phyloP scores from a whole-genome alignment of 2,888 invertebrate genomes.

The Coleophora deauratella region DNA sequence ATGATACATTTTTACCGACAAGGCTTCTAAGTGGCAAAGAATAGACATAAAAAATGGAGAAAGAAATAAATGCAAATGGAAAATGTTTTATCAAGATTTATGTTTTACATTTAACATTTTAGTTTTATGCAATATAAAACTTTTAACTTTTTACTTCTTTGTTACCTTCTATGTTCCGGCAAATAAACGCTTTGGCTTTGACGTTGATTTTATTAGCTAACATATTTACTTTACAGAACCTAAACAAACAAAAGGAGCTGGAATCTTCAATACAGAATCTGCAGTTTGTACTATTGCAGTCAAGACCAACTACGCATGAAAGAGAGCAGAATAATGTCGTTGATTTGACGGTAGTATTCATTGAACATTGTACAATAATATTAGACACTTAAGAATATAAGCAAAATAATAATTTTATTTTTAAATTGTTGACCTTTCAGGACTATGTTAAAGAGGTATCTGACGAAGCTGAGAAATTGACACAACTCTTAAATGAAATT shows the following conservation, averaged over 20 bases:
- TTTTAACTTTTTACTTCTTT: too few relatives aligned
- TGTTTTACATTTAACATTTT: too few relatives aligned
- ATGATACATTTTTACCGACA: slow-evolving; percentile 24
- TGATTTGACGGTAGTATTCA: slow-evolving; percentile 41
- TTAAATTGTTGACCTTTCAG: slow-evolving; percentile 22
- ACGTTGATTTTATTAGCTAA: too few relatives aligned
- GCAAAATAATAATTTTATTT: too few relatives aligned
- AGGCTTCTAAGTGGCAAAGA: too few relatives aligned
- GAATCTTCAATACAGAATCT: slow-evolving; percentile 44
- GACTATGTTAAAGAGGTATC: slow-evolving; percentile 46
- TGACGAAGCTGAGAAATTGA: slow-evolving; percentile 29
- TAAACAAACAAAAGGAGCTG: slow-evolving; percentile 31
- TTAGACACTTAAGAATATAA: too few relatives aligned
- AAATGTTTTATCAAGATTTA: too few relatives aligned
- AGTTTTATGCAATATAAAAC: too few relatives aligned
- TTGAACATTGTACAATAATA: background rate
- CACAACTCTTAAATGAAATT: slow-evolving; percentile 14
- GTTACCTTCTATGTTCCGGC: too few relatives aligned
- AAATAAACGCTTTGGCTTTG: too few relatives aligned
- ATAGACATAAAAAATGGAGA: too few relatives aligned
- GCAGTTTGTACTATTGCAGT: slow-evolving; percentile 40
- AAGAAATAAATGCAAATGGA: too few relatives aligned
- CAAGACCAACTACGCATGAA: slow-evolving; percentile 26
- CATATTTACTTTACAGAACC: slow-evolving; percentile 40
- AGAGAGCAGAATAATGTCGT: slow-evolving; percentile 39